Evolutionary conservation across 1,140 invertebrate species (phyloP).

Genomic region (Platyscapa corneri): DNA sequence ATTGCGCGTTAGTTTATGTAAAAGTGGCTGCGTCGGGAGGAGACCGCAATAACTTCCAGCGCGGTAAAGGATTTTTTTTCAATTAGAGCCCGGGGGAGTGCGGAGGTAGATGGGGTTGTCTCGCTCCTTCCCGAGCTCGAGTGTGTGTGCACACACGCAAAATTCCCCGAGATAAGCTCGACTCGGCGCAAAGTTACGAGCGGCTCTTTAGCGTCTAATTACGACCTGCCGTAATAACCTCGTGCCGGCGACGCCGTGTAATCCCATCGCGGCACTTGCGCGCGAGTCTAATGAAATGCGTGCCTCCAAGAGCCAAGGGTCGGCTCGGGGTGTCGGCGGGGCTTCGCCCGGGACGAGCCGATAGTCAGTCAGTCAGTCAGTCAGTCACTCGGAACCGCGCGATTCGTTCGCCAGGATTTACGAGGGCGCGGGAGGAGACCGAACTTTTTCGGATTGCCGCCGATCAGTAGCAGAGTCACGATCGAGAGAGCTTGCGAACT

Average conservation of each 20-base stretch:
- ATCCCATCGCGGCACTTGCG: constrained; percentile 52
- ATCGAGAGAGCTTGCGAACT: not conserved
- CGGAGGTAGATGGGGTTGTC: not conserved
- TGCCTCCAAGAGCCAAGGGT: constrained; percentile 57
- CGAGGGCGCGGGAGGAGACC: too few relatives aligned
- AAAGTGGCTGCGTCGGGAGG: too few relatives aligned
- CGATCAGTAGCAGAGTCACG: too few relatives aligned
- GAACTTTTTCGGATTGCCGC: too few relatives aligned
- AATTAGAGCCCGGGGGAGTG: constrained; percentile 12
- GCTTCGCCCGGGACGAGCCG: too few relatives aligned
- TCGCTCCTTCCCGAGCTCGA: not conserved
- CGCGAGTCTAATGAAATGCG: constrained; percentile 68
- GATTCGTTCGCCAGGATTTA: too few relatives aligned
- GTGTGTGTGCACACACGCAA: constrained; percentile 10
- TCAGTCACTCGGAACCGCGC: too few relatives aligned
- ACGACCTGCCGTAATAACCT: constrained; percentile 48
- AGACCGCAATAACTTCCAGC: not conserved
- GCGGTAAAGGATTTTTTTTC: constrained; percentile 22
- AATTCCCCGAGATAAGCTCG: constrained; percentile 45
- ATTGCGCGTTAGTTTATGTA: not conserved
- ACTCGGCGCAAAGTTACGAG: constrained; percentile 47
- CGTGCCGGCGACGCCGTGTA: not conserved
- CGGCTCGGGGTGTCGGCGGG: not conserved
- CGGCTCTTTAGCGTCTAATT: constrained; percentile 53
- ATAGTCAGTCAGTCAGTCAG: too few relatives aligned